These are phyloP conservation scores for Phalanger gymnotis DNA, from an alignment of 2,797 vertebrate species.

Conservation along the genomic window DNA sequence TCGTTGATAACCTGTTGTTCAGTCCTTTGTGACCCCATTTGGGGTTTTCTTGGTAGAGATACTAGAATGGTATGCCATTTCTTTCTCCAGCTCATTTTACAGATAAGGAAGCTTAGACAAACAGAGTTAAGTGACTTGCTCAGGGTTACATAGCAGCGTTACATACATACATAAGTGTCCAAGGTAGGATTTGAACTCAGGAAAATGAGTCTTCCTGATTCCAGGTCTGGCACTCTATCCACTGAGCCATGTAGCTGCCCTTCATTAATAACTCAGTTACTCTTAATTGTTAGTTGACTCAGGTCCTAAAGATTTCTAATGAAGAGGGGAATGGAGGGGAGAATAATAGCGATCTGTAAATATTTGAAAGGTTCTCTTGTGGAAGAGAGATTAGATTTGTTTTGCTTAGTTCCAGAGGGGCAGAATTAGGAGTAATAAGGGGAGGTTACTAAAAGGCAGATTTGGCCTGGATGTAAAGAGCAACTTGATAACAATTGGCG, in stretches of 20 bases:
- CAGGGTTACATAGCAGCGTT: not conserved
- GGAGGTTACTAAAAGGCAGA: not conserved
- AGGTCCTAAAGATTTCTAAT: conserved; percentile 33
- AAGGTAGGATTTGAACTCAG: not conserved
- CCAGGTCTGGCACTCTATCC: not conserved
- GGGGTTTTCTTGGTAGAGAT: not conserved
- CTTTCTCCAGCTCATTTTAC: not conserved
- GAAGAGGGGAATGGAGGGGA: not conserved
- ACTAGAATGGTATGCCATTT: not conserved
- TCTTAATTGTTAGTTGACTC: conserved; percentile 33
- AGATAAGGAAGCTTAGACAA: not conserved
- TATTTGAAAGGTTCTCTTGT: not conserved
- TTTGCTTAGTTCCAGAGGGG: not conserved
- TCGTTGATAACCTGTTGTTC: not conserved
- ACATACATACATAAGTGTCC: no score
- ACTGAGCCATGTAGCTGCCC: not conserved
- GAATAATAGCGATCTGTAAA: not conserved
- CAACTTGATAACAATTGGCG: not conserved
- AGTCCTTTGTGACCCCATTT: not conserved
- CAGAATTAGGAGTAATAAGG: not conserved
- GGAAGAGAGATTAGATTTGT: not conserved
- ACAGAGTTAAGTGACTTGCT: not conserved
- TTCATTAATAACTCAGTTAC: not conserved
- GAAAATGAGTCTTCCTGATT: not conserved
- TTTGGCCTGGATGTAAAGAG: not conserved